phyloP scores from a whole-genome alignment of 2,113 vertebrate species.

The Turdus rufiventris region DNA sequence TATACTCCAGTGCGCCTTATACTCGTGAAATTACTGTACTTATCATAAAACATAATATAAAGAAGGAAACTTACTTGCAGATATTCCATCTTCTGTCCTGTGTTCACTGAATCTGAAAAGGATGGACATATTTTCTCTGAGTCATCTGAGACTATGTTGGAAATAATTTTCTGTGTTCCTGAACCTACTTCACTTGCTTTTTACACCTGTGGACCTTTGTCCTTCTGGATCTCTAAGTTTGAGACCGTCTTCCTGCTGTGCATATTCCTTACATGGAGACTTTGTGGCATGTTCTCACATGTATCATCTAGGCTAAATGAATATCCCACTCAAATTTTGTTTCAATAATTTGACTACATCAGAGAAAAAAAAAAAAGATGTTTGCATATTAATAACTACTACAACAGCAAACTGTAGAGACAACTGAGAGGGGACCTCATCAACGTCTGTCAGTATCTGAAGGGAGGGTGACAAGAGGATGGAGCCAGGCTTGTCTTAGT shows the following conservation, averaged over 20 bases:
- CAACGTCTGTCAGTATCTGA: not conserved
- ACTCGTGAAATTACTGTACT: no score
- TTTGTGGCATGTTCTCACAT: not conserved
- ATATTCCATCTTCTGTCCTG: not conserved
- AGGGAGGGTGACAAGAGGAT: not conserved
- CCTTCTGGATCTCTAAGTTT: not conserved
- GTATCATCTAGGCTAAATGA: not conserved
- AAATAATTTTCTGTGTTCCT: not conserved
- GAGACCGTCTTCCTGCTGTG: not conserved
- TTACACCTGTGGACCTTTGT: not conserved
- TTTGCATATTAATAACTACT: not conserved
- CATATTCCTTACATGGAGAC: not conserved
- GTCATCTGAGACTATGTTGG: not conserved
- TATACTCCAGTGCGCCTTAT: no score
- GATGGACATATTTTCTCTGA: not conserved
- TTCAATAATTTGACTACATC: not conserved
- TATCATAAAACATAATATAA: not conserved
- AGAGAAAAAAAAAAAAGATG: not conserved
- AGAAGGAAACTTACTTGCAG: not conserved
- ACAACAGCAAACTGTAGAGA: not conserved
- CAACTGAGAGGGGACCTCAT: not conserved
- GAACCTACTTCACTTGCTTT: not conserved
- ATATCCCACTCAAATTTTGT: not conserved
- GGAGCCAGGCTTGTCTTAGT: not conserved
- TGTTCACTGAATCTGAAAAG: not conserved